These are phyloP conservation scores for Genyomyrus donnyi DNA, from an alignment of 2,113 vertebrate species.

Conservation along the genomic window DNA sequence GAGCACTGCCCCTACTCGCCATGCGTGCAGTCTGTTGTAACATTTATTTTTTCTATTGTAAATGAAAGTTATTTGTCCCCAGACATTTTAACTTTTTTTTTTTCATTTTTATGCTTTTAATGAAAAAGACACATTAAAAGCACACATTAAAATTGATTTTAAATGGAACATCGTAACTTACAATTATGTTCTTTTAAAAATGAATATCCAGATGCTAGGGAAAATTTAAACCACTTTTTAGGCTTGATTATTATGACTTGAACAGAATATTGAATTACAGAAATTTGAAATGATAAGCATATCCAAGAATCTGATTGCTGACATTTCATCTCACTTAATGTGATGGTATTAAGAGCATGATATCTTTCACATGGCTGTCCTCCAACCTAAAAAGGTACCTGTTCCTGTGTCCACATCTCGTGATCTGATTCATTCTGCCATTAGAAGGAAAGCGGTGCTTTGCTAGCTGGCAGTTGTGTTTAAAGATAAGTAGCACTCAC, in stretches of 20 bases:
- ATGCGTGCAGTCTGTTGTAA: neutral
- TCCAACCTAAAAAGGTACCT: neutral
- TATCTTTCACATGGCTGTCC: neutral
- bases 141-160: neutral
- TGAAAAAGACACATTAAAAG: neutral
- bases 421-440: neutral
- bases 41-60: neutral
- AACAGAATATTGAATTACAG: neutral
- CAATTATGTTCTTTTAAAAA: neutral
- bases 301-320: neutral
- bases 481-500: constrained; percentile 11
- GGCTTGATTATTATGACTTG: neutral
- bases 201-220: neutral
- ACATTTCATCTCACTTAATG: neutral
- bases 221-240: neutral
- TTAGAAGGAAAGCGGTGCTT: neutral
- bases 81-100: neutral
- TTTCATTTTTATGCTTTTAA: neutral
- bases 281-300: neutral
- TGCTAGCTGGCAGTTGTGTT: neutral
- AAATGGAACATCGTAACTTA: neutral
- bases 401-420: neutral
- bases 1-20: neutral
- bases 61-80: neutral
- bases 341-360: neutral